These are phyloP conservation scores for Apis dorsata DNA, from an alignment of 1,140 invertebrate species.

Conservation along the genomic window DNA sequence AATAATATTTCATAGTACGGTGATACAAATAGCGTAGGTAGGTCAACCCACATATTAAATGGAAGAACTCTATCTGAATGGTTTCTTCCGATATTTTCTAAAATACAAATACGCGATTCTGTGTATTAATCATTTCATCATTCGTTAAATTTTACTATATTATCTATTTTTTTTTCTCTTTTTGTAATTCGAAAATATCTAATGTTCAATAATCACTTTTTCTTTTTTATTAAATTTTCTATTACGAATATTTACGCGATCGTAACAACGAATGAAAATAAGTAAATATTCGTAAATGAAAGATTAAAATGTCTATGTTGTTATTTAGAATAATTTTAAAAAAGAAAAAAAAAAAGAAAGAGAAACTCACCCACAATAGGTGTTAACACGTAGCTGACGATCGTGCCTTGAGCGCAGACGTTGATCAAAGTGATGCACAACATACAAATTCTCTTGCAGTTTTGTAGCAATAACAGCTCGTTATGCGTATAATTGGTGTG, in stretches of 20 bases:
- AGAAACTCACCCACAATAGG: constrained; percentile 51
- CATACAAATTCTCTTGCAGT: constrained; percentile 11
- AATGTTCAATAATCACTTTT: no score
- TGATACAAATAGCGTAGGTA: constrained; percentile 29
- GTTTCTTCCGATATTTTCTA: constrained; percentile 37
- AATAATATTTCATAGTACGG: constrained; percentile 61
- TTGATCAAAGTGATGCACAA: constrained; percentile 40
- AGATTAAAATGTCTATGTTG: no score
- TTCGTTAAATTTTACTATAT: no score
- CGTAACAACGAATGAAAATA: no score
- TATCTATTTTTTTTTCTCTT: no score
- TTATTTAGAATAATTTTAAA: not conserved
- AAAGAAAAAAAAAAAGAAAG: no score
- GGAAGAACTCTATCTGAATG: constrained; percentile 51
- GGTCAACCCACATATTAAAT: constrained; percentile 59
- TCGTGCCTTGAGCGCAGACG: constrained; percentile 29
- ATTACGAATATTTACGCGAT: no score
- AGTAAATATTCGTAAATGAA: no score
- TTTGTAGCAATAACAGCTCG: constrained; percentile 15
- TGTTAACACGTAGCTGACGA: constrained; percentile 46
- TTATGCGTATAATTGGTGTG: constrained; percentile 35
- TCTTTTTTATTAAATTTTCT: no score
- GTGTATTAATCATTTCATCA: no score
- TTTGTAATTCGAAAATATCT: no score
- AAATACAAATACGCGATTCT: not conserved